Conservation (phyloP, 2,888 invertebrate genomes). For the Lithophane semibrunnea region DNA sequence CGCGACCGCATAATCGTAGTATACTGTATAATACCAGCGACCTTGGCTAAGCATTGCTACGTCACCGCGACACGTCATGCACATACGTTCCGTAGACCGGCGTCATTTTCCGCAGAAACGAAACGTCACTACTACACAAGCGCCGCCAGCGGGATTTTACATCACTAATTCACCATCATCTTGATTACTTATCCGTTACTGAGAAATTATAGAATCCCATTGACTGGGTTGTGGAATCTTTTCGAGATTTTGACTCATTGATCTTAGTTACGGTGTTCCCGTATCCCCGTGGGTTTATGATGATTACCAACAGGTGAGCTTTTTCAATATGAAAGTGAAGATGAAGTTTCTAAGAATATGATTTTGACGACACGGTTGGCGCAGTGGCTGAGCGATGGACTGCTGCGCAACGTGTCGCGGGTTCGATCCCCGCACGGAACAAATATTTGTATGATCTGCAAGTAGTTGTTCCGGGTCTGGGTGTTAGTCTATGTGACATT, state of each 20-base stretch:
- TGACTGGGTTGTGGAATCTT: conserved; percentile 50
- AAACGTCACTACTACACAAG: conserved; percentile 62
- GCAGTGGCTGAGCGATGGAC: too few relatives aligned
- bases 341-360: neutral
- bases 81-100: conserved; percentile 41
- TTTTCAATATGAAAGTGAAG: neutral
- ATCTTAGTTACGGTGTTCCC: conserved; percentile 5
- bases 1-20: conserved; percentile 73
- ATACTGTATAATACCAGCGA: conserved; percentile 71
- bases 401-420: too few relatives aligned
- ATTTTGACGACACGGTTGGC: too few relatives aligned
- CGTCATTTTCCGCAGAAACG: conserved; percentile 71
- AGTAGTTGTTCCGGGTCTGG: too few relatives aligned
- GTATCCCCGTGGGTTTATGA: neutral
- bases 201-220: conserved; percentile 62
- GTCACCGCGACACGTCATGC: conserved; percentile 63
- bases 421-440: too few relatives aligned
- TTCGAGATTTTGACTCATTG: conserved; percentile 55
- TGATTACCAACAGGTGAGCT: neutral
- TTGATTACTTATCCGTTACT: conserved; percentile 60
- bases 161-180: conserved; percentile 56
- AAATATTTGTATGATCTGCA: too few relatives aligned
- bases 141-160: conserved; percentile 65
- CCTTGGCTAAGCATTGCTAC: conserved; percentile 71
- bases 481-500: too few relatives aligned